phyloP scores from a whole-genome alignment of 2,888 invertebrate species.

The Diplazon laetatorius region DNA sequence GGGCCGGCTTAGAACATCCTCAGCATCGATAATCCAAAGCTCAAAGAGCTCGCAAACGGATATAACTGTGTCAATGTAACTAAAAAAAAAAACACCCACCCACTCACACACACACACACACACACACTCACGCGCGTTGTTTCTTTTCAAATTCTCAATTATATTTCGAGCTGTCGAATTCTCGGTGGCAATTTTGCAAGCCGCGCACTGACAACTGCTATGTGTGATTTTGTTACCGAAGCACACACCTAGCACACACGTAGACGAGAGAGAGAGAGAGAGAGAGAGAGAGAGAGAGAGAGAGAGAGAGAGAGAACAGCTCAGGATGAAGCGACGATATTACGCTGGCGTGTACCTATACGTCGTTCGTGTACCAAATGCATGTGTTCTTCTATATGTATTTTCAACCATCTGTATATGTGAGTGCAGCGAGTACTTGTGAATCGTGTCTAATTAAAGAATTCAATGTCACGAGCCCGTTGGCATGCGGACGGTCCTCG shows the following conservation, averaged over 20 bases:
- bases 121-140: too few relatives aligned
- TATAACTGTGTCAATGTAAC: conserved; percentile 13
- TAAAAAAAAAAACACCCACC: background rate
- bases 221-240: conserved; percentile 7
- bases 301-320: too few relatives aligned
- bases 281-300: too few relatives aligned
- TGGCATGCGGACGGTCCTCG: conserved; percentile 21
- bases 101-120: too few relatives aligned
- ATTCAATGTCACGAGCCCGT: conserved; percentile 69
- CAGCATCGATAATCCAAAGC: background rate
- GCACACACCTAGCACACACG: conserved; percentile 1
- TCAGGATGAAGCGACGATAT: conserved; percentile 45
- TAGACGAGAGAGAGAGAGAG: too few relatives aligned
- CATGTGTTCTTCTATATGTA: background rate
- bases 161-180: background rate
- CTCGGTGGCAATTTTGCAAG: conserved; percentile 26
- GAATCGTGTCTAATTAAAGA: conserved; percentile 72
- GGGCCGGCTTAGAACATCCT: background rate
- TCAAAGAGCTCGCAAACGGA: conserved; percentile 25
- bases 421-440: conserved; percentile 35
- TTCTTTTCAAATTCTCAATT: conserved; percentile 3
- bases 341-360: conserved; percentile 15
- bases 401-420: background rate
- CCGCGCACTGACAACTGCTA: conserved; percentile 5
- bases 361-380: background rate